Evolutionary conservation across 2,888 invertebrate species (phyloP), one percentile per base, ranked within the genome.

Genomic region (Petrophora chlorosata): DNA sequence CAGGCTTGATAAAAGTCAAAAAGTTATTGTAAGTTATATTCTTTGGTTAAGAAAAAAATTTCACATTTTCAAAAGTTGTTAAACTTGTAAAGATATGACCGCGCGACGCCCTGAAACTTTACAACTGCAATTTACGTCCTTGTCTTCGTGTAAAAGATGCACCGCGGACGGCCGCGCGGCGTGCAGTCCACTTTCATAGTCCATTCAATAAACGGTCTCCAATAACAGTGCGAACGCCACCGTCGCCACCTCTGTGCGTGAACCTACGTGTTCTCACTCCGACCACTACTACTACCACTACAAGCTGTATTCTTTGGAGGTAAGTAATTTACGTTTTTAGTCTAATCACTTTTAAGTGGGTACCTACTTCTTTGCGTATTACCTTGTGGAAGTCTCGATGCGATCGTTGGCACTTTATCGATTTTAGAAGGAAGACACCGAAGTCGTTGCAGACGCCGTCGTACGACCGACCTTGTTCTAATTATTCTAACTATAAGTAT

Each of bases 261-360:
- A 55, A 57, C 54, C 53, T 62, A 29, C 1, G 10, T n/a, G 19
- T 19, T 9, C 4, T 30, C 15, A 4, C 9, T 22, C 3, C 23
- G 8, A 9, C 16, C 25, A 8, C 17, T 10, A 3, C 3, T 3
- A 15, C 9, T 5, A 58, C 56, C 59, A 72, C 43, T 16, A 64
- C 87, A 87, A 88, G 80, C 88, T 85, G 89, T 66, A 79, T 86
- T 70, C 47, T 41, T 65, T 82, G 50, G 82, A 88, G 87, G 86
- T 88, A 52, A 52, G 39, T 40, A 35, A 42, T 34, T 49, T 39
- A 56, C 7, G 56, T 29, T 48, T 62, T 56, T 34, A 55, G 34
- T 47, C 23, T 60, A 38, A 61, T 64, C 59, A 59, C 60, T 56
- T 60, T 63, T 49, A 60, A 60, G 12, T 10, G 50, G n/a, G n/a